A percentile compares a stretch with the other conserved stretches of the same genome.
These are phyloP conservation scores for Varanus salvator DNA, from an alignment of 2,113 vertebrate species.

Conservation along the genomic window DNA sequence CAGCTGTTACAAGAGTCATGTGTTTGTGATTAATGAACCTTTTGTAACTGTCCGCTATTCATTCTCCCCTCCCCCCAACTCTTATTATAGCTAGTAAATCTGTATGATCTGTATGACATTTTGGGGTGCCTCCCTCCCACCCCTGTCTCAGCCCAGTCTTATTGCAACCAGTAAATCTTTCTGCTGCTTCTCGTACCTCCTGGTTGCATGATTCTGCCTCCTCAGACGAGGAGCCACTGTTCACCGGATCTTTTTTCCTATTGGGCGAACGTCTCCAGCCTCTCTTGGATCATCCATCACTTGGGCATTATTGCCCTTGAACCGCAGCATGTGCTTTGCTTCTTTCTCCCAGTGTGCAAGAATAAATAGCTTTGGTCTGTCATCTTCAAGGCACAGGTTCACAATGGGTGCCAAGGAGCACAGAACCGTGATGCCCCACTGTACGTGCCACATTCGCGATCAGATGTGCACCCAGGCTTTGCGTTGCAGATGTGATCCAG, in stretches of 20 bases:
- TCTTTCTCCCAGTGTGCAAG: not conserved
- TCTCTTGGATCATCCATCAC: constrained; percentile 18
- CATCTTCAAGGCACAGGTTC: constrained; percentile 9
- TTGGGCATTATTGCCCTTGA: constrained; percentile 26
- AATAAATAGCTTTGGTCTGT: constrained; percentile 18
- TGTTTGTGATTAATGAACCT: constrained; percentile 42
- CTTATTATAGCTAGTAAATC: constrained; percentile 45
- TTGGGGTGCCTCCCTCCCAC: not conserved
- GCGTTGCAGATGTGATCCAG: constrained; percentile 4
- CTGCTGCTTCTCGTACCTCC: not conserved
- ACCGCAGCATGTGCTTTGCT: constrained; percentile 7
- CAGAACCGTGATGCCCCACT: not conserved
- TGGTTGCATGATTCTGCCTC: constrained; percentile 35
- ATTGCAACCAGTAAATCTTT: constrained; percentile 10
- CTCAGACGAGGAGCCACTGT: constrained; percentile 10
- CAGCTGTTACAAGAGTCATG: not conserved
- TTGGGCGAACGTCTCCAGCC: constrained; percentile 20
- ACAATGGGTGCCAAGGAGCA: not conserved
- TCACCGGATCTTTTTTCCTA: constrained; percentile 15
- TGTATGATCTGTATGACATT: constrained; percentile 22
- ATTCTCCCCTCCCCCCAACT: not conserved
- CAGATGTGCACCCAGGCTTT: not conserved
- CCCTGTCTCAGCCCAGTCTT: not conserved
- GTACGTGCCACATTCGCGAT: not conserved
- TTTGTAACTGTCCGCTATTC: constrained; percentile 29